Base-by-base conservation (phyloP, 2,113 vertebrate genomes). In the Pachyramphus minor region DNA sequence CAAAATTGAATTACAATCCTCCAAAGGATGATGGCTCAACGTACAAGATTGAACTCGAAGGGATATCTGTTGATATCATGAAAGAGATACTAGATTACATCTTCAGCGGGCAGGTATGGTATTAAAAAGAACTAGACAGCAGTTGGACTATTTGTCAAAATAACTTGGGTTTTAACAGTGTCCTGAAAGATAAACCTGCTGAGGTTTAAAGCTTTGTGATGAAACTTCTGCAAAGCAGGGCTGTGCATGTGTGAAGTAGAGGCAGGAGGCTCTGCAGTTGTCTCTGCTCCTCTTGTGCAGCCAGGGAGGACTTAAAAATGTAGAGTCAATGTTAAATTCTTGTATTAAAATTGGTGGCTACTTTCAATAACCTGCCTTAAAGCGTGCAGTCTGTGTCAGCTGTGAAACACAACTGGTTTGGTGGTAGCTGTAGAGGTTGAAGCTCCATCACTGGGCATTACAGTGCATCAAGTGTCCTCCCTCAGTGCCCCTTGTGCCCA, bases 81-180 rank as follows among this genome's bases (percentile, higher is more conserved):
- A 99, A 98, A 97, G 98, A 99, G 97, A 99, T 99, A 93, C 97
- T 99, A 95, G 99, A 99, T 95, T 99, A 99, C 96, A 98, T 99
- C 97, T 99, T 99, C 98, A 99, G 99, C 74, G 99, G 99, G 58
- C 99, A 99, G 98, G 99, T 99, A 98, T 45, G 92, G 75, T 89
- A 79, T 93, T 95, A 37, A 76, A 30, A 79, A 55, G 60, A 30
- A 2, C 84, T 94, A 94, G 25, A 28, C 2, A 14, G 55, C 66
- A 39, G 17, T 12, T 17, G 30, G 33, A 42, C 10, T 77, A 12
- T 83, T 92, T 79, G 42, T 22, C 30, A 80, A 64, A 97, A 64
- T 77, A 84, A 47, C 14, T 16, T 35, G 7, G 13, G 11, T 55
- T 91, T 77, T 88, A 69, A 63, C 9, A 8, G 9, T 55, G 8